Conservation (phyloP, 2,797 vertebrate species). For the Numenius phaeopus region DNA sequence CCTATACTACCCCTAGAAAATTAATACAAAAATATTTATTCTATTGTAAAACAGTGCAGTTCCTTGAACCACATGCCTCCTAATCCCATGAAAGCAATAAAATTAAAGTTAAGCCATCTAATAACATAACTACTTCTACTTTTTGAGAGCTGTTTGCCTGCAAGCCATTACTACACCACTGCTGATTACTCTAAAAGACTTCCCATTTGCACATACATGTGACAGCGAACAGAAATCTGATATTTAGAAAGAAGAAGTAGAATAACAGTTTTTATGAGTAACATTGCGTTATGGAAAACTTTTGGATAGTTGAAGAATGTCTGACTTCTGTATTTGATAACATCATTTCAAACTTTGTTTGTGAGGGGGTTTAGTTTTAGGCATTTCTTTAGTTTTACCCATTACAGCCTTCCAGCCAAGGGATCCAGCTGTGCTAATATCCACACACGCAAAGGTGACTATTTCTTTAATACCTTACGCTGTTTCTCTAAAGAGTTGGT, state of each 20-base stretch:
- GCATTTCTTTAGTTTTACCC: not conserved
- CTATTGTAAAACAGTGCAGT: not conserved
- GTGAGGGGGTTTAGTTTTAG: not conserved
- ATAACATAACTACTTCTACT: not conserved
- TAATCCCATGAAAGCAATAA: not conserved
- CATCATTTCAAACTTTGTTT: not conserved
- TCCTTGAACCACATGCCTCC: not conserved
- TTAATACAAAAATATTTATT: not conserved
- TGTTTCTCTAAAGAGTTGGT: not conserved
- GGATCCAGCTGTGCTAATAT: not conserved
- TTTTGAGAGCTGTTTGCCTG: not conserved
- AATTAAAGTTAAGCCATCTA: not conserved
- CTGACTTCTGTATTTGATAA: not conserved
- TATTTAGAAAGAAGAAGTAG: not conserved
- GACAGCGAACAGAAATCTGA: not conserved
- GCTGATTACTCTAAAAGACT: not conserved
- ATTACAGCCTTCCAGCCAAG: not conserved
- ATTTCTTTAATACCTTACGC: not conserved
- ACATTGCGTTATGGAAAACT: not conserved
- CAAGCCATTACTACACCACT: not conserved
- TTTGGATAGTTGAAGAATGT: not conserved
- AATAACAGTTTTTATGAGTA: not conserved
- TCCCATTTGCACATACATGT: fast-evolving
- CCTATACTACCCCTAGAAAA: not conserved
- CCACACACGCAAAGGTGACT: not conserved